phyloP scores from a whole-genome alignment of 2,888 invertebrate genomes.

The Athrips mouffetella region DNA sequence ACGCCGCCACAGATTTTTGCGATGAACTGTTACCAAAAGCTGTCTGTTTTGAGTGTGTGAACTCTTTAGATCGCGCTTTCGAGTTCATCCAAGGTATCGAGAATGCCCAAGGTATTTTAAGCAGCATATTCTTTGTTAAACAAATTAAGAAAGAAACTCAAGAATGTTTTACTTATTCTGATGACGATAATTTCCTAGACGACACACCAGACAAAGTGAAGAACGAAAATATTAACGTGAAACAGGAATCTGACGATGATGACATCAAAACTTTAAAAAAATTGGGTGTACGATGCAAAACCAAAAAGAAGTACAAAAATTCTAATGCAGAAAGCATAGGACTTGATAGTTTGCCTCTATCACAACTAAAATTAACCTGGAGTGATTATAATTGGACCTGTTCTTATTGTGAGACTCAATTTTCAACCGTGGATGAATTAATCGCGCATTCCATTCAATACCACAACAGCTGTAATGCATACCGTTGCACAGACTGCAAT shows the following conservation, averaged over 20 bases:
- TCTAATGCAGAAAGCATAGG: no score
- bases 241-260: not conserved
- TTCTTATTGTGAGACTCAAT: slow-evolving; percentile 50
- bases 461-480: slow-evolving; percentile 80
- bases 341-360: slow-evolving; percentile 37
- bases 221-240: not conserved
- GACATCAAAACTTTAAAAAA: not conserved
- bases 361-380: slow-evolving; percentile 52
- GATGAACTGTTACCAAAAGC: slow-evolving; percentile 42
- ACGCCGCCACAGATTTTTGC: slow-evolving; percentile 39
- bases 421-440: slow-evolving; percentile 52
- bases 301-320: slow-evolving; percentile 14
- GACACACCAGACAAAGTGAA: slow-evolving; percentile 1
- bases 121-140: slow-evolving; percentile 30
- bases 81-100: slow-evolving; percentile 48
- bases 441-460: slow-evolving; percentile 77
- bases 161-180: slow-evolving; percentile 18
- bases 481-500: slow-evolving; percentile 81
- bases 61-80: slow-evolving; percentile 42
- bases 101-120: slow-evolving; percentile 42
- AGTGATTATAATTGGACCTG: slow-evolving; percentile 55
- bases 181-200: slow-evolving; percentile 23
- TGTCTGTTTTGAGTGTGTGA: slow-evolving; percentile 49
- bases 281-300: not conserved
- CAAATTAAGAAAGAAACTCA: slow-evolving; percentile 39